phyloP scores from a whole-genome alignment of 2,113 vertebrate species.

The Mustelus asterias region DNA sequence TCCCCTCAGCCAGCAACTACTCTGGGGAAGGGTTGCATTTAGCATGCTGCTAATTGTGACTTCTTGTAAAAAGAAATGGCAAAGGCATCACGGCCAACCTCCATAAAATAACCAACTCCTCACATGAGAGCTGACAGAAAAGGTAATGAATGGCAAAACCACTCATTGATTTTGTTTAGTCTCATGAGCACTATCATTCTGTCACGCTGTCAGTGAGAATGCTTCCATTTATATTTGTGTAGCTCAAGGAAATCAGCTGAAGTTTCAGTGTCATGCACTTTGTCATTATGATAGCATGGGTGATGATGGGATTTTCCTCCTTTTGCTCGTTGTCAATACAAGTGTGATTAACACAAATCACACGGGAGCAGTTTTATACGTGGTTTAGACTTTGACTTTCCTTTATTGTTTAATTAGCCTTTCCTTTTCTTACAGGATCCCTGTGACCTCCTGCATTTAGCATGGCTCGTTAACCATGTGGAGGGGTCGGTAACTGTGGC shows the following conservation, averaged over 20 bases:
- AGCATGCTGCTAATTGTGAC: background rate
- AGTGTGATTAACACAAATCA: background rate
- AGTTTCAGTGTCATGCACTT: background rate
- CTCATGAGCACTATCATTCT: slow-evolving; percentile 8
- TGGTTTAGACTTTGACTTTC: background rate
- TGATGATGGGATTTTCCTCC: background rate
- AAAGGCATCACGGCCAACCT: background rate
- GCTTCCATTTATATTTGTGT: background rate
- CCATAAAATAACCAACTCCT: background rate
- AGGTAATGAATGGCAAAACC: background rate
- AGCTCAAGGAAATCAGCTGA: background rate
- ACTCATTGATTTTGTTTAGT: background rate
- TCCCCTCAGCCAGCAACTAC: background rate
- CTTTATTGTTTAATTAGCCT: background rate
- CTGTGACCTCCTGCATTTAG: background rate
- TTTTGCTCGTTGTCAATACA: background rate
- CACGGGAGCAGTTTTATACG: background rate
- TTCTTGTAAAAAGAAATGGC: background rate
- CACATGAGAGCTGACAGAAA: background rate
- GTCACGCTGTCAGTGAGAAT: background rate
- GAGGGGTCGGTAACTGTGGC: too few relatives aligned
- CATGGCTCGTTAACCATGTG: background rate
- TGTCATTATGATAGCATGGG: background rate
- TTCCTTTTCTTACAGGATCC: background rate
- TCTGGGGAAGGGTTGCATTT: background rate